These are phyloP conservation scores for Meliscaeva auricollis DNA, from an alignment of 2,888 invertebrate species.

Conservation along the genomic window DNA sequence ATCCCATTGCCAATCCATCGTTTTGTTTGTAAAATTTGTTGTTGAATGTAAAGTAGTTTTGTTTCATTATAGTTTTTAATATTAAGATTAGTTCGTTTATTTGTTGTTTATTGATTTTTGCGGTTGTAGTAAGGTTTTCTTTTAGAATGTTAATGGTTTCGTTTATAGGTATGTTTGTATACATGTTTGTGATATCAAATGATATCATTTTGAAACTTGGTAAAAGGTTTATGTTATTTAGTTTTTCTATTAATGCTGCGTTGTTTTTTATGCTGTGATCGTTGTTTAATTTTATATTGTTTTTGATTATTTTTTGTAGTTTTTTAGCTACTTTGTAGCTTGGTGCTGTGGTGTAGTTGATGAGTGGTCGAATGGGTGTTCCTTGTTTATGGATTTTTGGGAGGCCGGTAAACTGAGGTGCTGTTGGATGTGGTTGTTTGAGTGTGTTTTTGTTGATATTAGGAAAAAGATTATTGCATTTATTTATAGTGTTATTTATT, in stretches of 20 bases:
- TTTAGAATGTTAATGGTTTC: too few species aligned
- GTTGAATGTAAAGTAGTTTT: background rate
- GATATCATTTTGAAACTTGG: background rate
- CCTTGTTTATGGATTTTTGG: background rate
- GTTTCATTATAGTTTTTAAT: background rate
- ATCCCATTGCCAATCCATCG: background rate
- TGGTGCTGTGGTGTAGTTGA: background rate
- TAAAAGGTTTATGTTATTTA: background rate
- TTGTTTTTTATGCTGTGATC: background rate
- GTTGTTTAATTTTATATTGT: background rate
- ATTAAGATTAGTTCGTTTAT: background rate
- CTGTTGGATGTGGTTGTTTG: background rate
- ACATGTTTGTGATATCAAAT: background rate
- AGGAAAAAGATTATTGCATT: background rate
- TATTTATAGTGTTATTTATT: background rate
- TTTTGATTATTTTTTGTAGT: too few species aligned
- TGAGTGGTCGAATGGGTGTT: background rate
- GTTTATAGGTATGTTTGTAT: too few species aligned
- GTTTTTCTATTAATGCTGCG: background rate
- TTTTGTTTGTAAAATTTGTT: background rate
- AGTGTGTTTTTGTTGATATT: background rate
- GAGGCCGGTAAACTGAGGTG: background rate
- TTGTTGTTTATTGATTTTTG: background rate
- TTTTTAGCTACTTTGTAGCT: background rate
- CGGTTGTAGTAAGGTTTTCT: too few species aligned